Evolutionary conservation across 2,797 vertebrate genomes (phyloP).

Genomic region (Cynopterus sphinx): DNA sequence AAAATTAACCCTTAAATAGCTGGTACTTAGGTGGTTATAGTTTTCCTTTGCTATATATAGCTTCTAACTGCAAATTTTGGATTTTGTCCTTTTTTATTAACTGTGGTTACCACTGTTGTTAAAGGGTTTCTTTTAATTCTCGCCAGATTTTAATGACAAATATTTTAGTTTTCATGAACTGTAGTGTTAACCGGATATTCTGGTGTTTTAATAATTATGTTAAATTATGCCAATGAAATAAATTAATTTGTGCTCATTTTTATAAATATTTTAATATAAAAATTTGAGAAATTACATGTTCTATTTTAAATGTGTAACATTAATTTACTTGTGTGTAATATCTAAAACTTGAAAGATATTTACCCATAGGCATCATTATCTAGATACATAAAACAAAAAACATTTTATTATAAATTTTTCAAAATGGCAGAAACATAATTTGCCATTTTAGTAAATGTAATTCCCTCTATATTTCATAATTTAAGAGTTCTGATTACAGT

Average conservation of each 20-base stretch:
- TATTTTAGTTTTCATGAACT: background rate
- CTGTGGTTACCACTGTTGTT: background rate
- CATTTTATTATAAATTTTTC: conserved; percentile 51
- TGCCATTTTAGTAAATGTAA: conserved; percentile 41
- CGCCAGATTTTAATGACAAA: background rate
- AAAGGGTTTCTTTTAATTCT: conserved; percentile 27
- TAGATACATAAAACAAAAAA: background rate
- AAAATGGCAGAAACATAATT: conserved; percentile 33
- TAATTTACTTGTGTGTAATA: background rate
- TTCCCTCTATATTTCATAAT: conserved; percentile 42
- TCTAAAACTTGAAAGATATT: conserved; percentile 34
- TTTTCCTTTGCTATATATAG: conserved; percentile 40
- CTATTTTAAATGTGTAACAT: conserved; percentile 3
- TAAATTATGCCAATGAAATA: conserved; percentile 46
- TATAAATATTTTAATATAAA: background rate
- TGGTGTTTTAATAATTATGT: conserved; percentile 49
- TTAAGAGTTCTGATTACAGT: conserved; percentile 39
- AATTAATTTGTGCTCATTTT: background rate
- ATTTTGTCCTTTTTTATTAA: conserved; percentile 46
- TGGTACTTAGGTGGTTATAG: background rate
- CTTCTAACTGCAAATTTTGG: conserved; percentile 26
- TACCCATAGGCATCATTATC: background rate
- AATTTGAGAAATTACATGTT: background rate
- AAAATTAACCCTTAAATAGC: conserved; percentile 49
- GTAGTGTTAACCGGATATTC: background rate